Percentiles rank a stretch among this genome's conserved stretches.
phyloP scores from a whole-genome alignment of 2,888 invertebrate genomes.

The Acrobasis suavella region DNA sequence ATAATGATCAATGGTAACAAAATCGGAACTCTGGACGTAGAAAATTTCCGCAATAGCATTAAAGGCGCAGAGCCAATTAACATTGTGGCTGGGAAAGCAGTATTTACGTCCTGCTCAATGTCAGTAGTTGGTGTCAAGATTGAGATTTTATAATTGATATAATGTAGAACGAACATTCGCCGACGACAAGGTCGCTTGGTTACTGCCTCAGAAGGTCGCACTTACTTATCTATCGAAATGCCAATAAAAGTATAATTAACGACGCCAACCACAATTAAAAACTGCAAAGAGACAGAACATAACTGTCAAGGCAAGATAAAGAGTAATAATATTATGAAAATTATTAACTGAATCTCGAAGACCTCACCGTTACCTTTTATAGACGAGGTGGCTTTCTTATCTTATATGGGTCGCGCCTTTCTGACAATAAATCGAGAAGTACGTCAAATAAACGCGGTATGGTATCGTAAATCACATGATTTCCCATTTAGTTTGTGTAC shows the following conservation, averaged over 20 bases:
- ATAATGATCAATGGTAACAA: no score
- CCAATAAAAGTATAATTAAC: constrained; percentile 1
- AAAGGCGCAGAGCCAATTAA: constrained; percentile 40
- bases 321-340: background rate
- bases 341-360: background rate
- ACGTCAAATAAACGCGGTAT: constrained; percentile 31
- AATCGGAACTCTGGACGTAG: no score
- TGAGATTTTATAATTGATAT: constrained; percentile 47
- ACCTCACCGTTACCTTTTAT: constrained; percentile 13
- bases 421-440: constrained; percentile 28
- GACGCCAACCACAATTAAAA: background rate
- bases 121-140: constrained; percentile 40
- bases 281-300: background rate
- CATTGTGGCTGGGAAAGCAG: constrained; percentile 51
- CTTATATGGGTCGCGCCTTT: constrained; percentile 13
- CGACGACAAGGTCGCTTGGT: constrained; percentile 58
- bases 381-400: constrained; percentile 10
- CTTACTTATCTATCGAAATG: constrained; percentile 40
- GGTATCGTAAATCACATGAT: constrained; percentile 36
- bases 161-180: constrained; percentile 59
- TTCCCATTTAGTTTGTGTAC: constrained; percentile 32
- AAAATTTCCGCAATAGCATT: background rate
- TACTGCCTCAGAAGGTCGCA: constrained; percentile 58
- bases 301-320: background rate
- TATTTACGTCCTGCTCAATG: constrained; percentile 43